Percentiles rank a stretch among this genome's conserved stretches.
These are phyloP conservation scores for Sisor rabdophorus DNA, from an alignment of 2,113 vertebrate genomes.

Conservation along the genomic window DNA sequence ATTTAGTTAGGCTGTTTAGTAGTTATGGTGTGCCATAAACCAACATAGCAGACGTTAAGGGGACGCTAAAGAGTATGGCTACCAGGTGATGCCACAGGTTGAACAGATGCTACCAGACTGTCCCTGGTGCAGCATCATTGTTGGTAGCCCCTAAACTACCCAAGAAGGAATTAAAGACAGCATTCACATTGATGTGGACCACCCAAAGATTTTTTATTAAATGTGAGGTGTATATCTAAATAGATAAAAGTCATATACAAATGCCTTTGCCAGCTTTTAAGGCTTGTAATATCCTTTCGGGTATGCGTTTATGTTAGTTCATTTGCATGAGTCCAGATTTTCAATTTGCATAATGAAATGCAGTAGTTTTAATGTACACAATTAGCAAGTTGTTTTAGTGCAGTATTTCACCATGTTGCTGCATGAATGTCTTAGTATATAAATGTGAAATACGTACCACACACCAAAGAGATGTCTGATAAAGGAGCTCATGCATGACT, in stretches of 20 bases:
- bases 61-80: too few relatives aligned
- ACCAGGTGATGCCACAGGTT: too few relatives aligned
- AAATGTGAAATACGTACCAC: background rate
- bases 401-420: too few relatives aligned
- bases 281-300: background rate
- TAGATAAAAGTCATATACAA: background rate
- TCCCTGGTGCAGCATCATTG: too few relatives aligned
- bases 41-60: too few relatives aligned
- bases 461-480: background rate
- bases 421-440: background rate
- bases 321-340: background rate
- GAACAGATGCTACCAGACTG: too few relatives aligned
- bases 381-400: background rate
- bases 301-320: background rate
- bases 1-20: too few relatives aligned
- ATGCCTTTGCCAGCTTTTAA: background rate
- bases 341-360: background rate
- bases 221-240: background rate
- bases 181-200: too few relatives aligned
- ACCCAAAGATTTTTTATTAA: too few relatives aligned
- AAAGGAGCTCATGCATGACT: background rate
- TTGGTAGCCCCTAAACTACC: too few relatives aligned
- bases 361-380: background rate
- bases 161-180: too few relatives aligned
- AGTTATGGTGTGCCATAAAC: too few relatives aligned